Evolutionary conservation across 2,797 vertebrate species (phyloP), one percentile per base, ranked within the genome.

Genomic region (Staurois parvus): DNA sequence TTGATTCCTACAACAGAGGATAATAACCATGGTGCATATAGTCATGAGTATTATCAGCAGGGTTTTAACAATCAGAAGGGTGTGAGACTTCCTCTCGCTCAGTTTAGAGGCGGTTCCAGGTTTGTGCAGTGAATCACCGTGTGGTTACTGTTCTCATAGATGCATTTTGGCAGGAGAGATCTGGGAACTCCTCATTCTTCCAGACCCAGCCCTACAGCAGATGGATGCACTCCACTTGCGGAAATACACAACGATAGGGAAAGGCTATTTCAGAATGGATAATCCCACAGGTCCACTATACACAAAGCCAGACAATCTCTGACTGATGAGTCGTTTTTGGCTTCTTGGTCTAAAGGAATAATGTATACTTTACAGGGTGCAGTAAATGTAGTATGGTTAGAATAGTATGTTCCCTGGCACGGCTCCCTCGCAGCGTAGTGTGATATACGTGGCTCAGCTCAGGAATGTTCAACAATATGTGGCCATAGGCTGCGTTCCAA

Each of bases 401-500:
- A 79, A 79, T 59, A 52, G 45, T 64, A 70, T 85, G 84, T 81
- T 85, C 84, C 64, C 68, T 85, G 84, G 84, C 84, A 62, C 0
- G 28, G 2, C 21, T 32, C 72, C 34, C 56, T 48, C 30, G 26
- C 13, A 26, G 8, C 24, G 70, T 40, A 42, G 37, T 72, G 37
- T 34, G 2, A 40, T 72, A 80, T 21, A 72, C n/a, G 78, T 52
- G 42, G 67, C 78, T 72, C 24, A 21, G 34, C 37, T 72, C 70
- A 42, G 21, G 67, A 67, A 28, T 68, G 77, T 26, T 11, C 26
- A 62, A 72, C 78, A 80, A 48, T 52, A 69, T 70, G 67, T 80
- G 52, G 56, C 48, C 21, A 8, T 26, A 34, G 66, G 52, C 37
- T 42, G 70, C 24, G 24, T 11, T 40, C 37, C 70, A 12, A 32